phyloP scores from a whole-genome alignment of 2,797 vertebrate genomes.

The Sebastes goodei region DNA sequence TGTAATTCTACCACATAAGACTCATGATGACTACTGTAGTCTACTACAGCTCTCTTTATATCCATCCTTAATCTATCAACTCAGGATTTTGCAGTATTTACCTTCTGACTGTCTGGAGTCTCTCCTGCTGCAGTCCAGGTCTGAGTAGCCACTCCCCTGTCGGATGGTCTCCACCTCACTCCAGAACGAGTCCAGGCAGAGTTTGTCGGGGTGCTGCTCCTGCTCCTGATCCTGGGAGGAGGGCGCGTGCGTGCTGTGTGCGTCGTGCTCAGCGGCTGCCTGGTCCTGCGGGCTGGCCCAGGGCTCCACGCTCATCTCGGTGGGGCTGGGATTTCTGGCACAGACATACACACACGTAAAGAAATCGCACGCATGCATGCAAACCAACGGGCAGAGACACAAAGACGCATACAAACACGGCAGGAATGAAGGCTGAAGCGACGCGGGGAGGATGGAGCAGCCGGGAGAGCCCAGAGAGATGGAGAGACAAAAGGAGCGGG shows the following conservation, averaged over 20 bases:
- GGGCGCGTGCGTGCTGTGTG: conserved; percentile 31
- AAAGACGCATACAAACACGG: conserved; percentile 54
- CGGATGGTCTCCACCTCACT: conserved; percentile 90
- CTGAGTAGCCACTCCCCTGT: conserved; percentile 81
- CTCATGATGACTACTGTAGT: no score
- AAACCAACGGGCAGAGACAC: conserved; percentile 53
- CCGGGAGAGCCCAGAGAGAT: conserved; percentile 47
- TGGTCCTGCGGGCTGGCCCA: conserved; percentile 77
- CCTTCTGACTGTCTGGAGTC: conserved; percentile 88
- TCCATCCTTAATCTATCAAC: background rate
- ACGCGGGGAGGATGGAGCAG: conserved; percentile 30
- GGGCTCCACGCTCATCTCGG: conserved; percentile 86
- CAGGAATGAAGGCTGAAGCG: conserved; percentile 27
- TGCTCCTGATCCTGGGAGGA: conserved; percentile 68
- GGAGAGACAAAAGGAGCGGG: conserved; percentile 72
- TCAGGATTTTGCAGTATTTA: conserved; percentile 56
- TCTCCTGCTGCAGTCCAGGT: conserved; percentile 80
- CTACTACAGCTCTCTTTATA: background rate
- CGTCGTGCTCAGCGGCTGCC: conserved; percentile 68
- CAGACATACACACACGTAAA: conserved; percentile 75
- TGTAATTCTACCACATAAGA: background rate
- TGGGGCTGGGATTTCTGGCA: conserved; percentile 80
- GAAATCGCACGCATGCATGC: conserved; percentile 75
- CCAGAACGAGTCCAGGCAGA: conserved; percentile 91
- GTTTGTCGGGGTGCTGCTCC: conserved; percentile 80